phyloP scores from a whole-genome alignment of 2,888 invertebrate species.

The Tipula confusa region DNA sequence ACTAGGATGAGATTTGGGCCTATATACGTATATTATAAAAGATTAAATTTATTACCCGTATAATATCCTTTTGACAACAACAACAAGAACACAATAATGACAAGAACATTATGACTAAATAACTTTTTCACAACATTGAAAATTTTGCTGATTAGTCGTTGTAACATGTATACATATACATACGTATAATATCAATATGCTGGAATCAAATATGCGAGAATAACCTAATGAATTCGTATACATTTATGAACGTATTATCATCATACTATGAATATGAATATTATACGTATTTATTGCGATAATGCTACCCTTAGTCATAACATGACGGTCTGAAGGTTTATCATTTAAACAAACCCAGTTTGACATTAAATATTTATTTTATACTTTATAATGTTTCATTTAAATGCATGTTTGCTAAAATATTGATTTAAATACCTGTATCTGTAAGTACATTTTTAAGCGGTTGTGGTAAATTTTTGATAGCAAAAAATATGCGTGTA shows the following conservation, averaged over 20 bases:
- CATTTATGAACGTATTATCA: no score
- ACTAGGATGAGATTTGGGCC: neutral
- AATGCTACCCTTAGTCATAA: neutral
- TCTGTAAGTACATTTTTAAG: no score
- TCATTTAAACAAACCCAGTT: neutral
- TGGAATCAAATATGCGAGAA: neutral
- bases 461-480: no score
- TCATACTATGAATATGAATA: neutral
- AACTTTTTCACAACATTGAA: neutral
- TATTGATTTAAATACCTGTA: neutral
- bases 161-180: neutral
- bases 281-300: neutral
- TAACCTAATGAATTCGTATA: neutral
- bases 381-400: neutral
- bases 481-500: no score
- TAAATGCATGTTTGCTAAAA: neutral
- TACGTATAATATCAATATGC: neutral
- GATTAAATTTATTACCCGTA: neutral
- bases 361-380: neutral
- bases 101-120: neutral
- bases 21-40: neutral
- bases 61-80: neutral
- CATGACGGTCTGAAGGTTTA: neutral
- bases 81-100: neutral
- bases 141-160: neutral